phyloP scores from a whole-genome alignment of 2,797 vertebrate genomes.

The Ciconia nigra region DNA sequence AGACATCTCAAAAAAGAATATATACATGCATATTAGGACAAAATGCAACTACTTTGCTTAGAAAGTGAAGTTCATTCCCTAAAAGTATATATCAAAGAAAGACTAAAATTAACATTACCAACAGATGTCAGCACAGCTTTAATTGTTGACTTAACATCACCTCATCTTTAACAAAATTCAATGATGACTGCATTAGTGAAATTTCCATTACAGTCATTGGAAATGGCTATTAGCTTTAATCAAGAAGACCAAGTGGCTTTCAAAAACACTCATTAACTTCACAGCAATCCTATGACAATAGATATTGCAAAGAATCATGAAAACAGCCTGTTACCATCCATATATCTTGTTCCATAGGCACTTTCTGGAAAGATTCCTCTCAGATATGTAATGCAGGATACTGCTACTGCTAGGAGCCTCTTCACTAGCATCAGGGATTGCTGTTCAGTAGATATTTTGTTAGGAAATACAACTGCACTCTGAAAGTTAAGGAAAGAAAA shows the following conservation, averaged over 20 bases:
- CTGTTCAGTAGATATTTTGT: constrained; percentile 82
- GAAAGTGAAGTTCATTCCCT: not conserved
- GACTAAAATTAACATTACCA: not conserved
- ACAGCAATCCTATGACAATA: not conserved
- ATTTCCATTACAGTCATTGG: not conserved
- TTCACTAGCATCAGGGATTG: constrained; percentile 90
- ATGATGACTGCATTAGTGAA: fast-evolving
- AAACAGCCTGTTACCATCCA: constrained; percentile 82
- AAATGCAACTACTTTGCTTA: not conserved
- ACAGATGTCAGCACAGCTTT: fast-evolving
- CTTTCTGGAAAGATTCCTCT: constrained; percentile 94
- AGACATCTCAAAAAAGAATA: constrained; percentile 80
- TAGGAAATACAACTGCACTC: constrained; percentile 80
- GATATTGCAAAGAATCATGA: not conserved
- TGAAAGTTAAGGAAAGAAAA: constrained; percentile 40
- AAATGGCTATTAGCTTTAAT: not conserved
- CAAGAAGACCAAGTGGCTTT: not conserved
- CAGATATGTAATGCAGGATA: constrained; percentile 95
- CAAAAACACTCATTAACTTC: not conserved
- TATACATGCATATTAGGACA: not conserved
- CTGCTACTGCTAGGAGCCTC: constrained; percentile 90
- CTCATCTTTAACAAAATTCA: not conserved
- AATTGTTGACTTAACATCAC: not conserved
- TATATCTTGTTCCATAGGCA: constrained; percentile 90
- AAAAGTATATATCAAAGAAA: not conserved